phyloP scores from a whole-genome alignment of 1,140 invertebrate species.

The Caerostris darwini region DNA sequence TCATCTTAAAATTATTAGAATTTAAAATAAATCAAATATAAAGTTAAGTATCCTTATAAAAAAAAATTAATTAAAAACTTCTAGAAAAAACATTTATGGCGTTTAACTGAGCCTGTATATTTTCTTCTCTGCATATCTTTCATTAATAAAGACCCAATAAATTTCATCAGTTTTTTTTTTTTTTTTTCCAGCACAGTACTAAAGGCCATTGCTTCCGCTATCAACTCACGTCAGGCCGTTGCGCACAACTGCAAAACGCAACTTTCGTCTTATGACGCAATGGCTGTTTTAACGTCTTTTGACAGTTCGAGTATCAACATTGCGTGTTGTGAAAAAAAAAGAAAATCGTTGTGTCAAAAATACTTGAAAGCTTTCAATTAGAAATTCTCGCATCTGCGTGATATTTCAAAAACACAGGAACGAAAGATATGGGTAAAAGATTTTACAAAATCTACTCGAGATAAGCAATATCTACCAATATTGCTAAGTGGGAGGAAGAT shows the following conservation, averaged over 20 bases:
- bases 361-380: not conserved
- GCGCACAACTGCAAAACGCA: conserved; percentile 13
- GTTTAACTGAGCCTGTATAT: not conserved
- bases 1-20: no score
- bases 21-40: no score
- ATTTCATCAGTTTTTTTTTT: not conserved
- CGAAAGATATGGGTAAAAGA: not conserved
- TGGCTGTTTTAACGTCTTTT: conserved; percentile 40
- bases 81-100: not conserved
- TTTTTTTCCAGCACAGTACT: not conserved
- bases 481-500: no score
- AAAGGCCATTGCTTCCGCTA: conserved; percentile 50
- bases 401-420: not conserved
- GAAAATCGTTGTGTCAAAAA: not conserved
- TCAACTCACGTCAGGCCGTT: conserved; percentile 18
- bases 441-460: not conserved
- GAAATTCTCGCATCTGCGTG: not conserved
- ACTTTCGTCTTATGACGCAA: conserved; percentile 36
- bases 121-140: not conserved
- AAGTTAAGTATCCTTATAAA: no score
- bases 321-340: not conserved
- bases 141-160: not conserved
- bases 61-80: no score
- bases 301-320: conserved; percentile 55
- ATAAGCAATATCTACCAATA: no score